A percentile compares a stretch with the other conserved stretches of the same genome.
These are phyloP conservation scores for Ophonus ardosiacus DNA, from an alignment of 2,888 invertebrate genomes.

Conservation along the genomic window DNA sequence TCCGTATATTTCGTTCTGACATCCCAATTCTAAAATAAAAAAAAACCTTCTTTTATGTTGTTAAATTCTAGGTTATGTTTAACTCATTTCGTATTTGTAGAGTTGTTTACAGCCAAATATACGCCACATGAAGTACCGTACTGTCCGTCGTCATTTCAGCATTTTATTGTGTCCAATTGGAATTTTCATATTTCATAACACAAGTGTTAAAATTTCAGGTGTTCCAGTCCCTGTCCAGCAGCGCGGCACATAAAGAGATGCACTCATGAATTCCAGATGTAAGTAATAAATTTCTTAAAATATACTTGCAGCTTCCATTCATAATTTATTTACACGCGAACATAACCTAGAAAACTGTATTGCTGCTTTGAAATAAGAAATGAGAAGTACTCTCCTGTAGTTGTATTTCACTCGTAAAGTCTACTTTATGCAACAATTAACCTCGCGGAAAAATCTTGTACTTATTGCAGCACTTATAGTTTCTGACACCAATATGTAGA, in stretches of 20 bases:
- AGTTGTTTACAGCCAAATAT: not conserved
- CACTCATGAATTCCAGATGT: constrained; percentile 19
- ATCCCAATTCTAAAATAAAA: no score
- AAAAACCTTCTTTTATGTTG: no score
- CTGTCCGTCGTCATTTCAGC: not conserved
- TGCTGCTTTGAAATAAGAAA: constrained; percentile 1
- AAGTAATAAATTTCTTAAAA: constrained; percentile 31
- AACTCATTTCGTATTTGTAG: not conserved
- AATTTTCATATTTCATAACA: constrained; percentile 11
- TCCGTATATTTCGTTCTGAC: no score
- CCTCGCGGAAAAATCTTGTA: not conserved
- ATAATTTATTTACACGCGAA: constrained; percentile 26
- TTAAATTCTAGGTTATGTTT: no score
- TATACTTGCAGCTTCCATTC: constrained; percentile 7
- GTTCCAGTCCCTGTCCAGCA: constrained; percentile 9
- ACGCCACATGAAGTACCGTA: not conserved
- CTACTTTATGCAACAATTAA: not conserved
- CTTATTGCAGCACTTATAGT: not conserved
- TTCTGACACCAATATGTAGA: not conserved
- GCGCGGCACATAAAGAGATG: not conserved
- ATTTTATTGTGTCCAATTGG: not conserved
- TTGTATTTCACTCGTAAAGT: not conserved
- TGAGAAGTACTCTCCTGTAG: not conserved
- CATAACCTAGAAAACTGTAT: constrained; percentile 4
- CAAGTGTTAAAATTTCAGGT: constrained; percentile 17